These are phyloP conservation scores for Rhynchomys soricoides DNA, from an alignment of 2,113 vertebrate genomes.

Conservation along the genomic window DNA sequence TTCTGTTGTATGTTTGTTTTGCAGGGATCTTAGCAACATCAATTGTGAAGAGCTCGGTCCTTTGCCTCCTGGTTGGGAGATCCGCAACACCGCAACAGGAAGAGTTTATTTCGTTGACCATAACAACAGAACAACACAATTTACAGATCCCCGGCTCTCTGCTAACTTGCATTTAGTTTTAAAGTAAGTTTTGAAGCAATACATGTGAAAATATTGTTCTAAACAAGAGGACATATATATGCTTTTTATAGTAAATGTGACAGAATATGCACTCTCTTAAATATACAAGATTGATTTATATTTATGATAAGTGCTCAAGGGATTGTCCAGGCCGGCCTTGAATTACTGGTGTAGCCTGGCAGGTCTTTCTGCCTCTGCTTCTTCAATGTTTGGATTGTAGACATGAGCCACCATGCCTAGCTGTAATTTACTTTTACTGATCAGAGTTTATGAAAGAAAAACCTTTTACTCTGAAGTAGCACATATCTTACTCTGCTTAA, in stretches of 20 bases:
- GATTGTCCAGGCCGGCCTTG: not conserved
- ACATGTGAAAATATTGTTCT: not conserved
- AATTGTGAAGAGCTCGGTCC: conserved; percentile 99
- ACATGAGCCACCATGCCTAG: not conserved
- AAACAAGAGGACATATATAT: conserved; percentile 44
- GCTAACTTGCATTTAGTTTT: conserved; percentile 97
- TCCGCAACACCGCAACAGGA: conserved; percentile 97
- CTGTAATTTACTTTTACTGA: conserved; percentile 28
- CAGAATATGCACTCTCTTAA: conserved; percentile 36
- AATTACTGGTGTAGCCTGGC: not conserved
- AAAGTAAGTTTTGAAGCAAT: conserved; percentile 89
- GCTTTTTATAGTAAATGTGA: conserved; percentile 56
- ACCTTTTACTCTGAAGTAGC: conserved; percentile 27
- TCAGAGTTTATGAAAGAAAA: not conserved
- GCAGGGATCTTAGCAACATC: conserved; percentile 99
- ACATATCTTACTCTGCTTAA: conserved; percentile 58
- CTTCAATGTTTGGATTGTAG: not conserved
- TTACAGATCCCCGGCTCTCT: conserved; percentile 96
- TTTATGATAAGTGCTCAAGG: not conserved
- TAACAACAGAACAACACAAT: conserved; percentile 99
- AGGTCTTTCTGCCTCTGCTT: not conserved
- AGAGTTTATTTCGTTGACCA: conserved; percentile 99
- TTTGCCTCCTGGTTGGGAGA: conserved; percentile 98
- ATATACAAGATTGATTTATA: not conserved
- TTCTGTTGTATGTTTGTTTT: conserved; percentile 87